Evolutionary conservation across 1,140 invertebrate genomes (phyloP), one percentile per base, ranked within the genome.

Genomic region (Drosophila pandora): DNA sequence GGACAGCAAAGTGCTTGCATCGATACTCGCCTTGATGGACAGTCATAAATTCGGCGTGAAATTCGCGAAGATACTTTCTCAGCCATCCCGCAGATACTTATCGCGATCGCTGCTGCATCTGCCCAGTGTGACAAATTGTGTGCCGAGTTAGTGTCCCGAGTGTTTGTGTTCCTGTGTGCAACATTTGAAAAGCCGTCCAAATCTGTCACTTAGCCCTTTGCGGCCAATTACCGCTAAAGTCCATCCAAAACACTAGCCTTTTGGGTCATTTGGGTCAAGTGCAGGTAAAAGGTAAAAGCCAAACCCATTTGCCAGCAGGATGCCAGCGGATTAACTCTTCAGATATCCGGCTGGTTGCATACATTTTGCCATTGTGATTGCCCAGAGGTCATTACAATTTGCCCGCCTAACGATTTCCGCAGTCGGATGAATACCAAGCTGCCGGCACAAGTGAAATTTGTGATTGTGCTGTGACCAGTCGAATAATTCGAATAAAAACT

Each of bases 1-100:
- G 80, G 64, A 55, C 80, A 74, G 65, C 77, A 56, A 70, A 81
- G 74, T 88, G 82, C 67, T 75, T 82, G 78, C 80, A 85, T 85
- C 79, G 79, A 79, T 82, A 81, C 73, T 78, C 25, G 34, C 65
- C 64, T 63, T 83, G 79, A 81, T 83, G 78, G 70, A 74, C 77
- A 68, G 59, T 74, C 59, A 70, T 59, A 79, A 74, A 79, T 79
- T 55, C 57, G 71, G 62, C 76, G 76, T 79, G 77, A 79, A 79
- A 78, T 83, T 61, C 64, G 74, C 74, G 69, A 52, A 69, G 72
- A 69, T 74, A 65, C 60, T 62, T 62, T 17, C 32, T 49, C 55
- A 55, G 76, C 63, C 47, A 43, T 55, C 55, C 55, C 78, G 57
- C 60, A 72, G 34, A 68, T 61, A 69, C 50, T 57, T 69, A 69